Evolutionary conservation across 2,888 invertebrate species (phyloP), one percentile per base, ranked within the genome.

Genomic region (Prenolepis imparis): DNA sequence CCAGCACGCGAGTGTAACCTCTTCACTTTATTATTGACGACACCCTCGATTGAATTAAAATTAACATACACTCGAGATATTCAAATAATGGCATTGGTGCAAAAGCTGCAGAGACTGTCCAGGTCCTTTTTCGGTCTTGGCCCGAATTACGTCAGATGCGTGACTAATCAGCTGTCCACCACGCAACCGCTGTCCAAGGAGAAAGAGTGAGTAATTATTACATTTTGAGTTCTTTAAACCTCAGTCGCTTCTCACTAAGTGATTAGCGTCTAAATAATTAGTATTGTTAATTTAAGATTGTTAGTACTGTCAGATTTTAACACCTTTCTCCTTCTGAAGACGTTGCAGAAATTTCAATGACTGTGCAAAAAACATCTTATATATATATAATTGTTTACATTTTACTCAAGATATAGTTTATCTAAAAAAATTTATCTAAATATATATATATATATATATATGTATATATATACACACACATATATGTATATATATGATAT

Each of bases 151-250:
- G 83, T 57, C 32, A 88, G 74, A 28, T 81, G 28, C 11, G 83
- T 75, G 32, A 12, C 41, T 18, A 63, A 21, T 59, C 41, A 32
- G 32, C 24, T 44, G 15, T 15, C 59, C 1, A 92, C 93, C 0
- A 91, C 89, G 9, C 88, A 91, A 86, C 92, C 93, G 4, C 88
- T 90, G 21, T 90, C 85, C 21, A 91, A 93, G 11, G 91, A 93
- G 39, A 86, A 93, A 84, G 93, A 93, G 94, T 94, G 84, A 92
- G 93, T 91, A 57, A n/a, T n/a, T n/a, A n/a, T n/a, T n/a, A n/a
- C n/a, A n/a, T n/a, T n/a, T n/a, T n/a, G n/a, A n/a, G n/a, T n/a
- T n/a, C n/a, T n/a, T n/a, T n/a, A n/a, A n/a, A n/a, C n/a, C n/a
- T n/a, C n/a, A n/a, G n/a, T n/a, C n/a, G n/a, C n/a, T n/a, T n/a